phyloP scores from a whole-genome alignment of 2,113 vertebrate species.

The Sturnira hondurensis region DNA sequence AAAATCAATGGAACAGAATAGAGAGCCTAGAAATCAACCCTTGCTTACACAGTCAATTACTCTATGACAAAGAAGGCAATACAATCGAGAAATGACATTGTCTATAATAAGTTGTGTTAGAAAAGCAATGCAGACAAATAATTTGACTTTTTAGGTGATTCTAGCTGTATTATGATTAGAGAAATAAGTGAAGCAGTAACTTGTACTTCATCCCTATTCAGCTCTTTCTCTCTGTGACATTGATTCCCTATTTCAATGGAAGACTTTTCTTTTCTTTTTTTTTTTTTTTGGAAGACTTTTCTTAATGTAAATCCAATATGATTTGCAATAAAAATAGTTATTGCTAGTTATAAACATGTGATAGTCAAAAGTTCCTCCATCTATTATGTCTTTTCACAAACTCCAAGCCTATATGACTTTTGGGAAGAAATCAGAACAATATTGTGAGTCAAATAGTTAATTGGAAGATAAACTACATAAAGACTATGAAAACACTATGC shows the following conservation, averaged over 20 bases:
- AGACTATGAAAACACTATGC: background rate
- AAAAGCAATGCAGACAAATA: background rate
- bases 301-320: background rate
- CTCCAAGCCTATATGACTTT: background rate
- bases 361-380: background rate
- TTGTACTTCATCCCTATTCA: background rate
- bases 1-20: background rate
- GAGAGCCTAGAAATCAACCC: background rate
- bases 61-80: background rate
- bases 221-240: background rate
- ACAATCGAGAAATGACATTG: background rate
- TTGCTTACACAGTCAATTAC: background rate
- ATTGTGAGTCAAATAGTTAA: background rate
- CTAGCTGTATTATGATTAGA: background rate
- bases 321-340: background rate
- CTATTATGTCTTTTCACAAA: background rate
- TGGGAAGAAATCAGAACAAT: background rate
- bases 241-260: background rate
- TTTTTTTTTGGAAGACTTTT: background rate
- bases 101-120: background rate
- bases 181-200: background rate
- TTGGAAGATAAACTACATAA: background rate
- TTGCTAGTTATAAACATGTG: background rate
- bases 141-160: background rate
- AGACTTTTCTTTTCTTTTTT: background rate